A percentile compares a stretch with the other conserved stretches of the same genome.
These are phyloP conservation scores for Acanthopagrus latus DNA, from an alignment of 2,797 vertebrate genomes.

Conservation along the genomic window DNA sequence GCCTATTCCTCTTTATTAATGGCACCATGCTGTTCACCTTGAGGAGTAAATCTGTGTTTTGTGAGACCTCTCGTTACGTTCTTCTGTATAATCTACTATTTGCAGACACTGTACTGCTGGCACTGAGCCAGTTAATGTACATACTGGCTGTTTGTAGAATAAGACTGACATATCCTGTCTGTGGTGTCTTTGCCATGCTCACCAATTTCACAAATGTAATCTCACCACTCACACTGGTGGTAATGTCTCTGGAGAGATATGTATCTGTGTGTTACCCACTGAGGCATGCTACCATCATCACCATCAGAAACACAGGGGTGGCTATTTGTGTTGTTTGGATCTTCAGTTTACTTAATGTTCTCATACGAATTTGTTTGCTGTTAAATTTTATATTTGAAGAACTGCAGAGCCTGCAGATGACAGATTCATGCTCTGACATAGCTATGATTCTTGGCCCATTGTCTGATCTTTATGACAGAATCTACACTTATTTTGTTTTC, in stretches of 20 bases:
- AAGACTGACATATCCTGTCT: too few species aligned
- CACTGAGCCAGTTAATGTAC: conserved; percentile 38
- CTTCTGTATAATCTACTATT: conserved; percentile 69
- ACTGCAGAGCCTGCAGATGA: conserved; percentile 27
- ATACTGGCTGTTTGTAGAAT: conserved; percentile 8
- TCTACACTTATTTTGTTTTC: not conserved
- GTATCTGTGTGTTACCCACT: conserved; percentile 68
- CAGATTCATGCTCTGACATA: not conserved
- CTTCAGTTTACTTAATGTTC: not conserved
- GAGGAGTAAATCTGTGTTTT: conserved; percentile 41
- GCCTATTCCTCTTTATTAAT: not conserved
- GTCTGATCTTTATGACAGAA: not conserved
- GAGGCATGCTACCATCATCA: conserved; percentile 18
- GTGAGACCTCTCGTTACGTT: conserved; percentile 72
- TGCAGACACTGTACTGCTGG: conserved; percentile 67
- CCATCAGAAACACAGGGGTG: conserved; percentile 32
- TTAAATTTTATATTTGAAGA: conserved; percentile 8
- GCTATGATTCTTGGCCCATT: not conserved
- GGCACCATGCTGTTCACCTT: too few species aligned
- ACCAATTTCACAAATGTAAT: conserved; percentile 19
- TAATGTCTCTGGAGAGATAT: conserved; percentile 25
- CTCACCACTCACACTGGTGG: conserved; percentile 49
- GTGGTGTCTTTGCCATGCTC: conserved; percentile 20
- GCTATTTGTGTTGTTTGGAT: conserved; percentile 30
- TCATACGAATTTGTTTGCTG: conserved; percentile 8